Evolutionary conservation across 1,140 invertebrate species (phyloP), one percentile per base, ranked within the genome.

Genomic region (Lepidurus arcticus): DNA sequence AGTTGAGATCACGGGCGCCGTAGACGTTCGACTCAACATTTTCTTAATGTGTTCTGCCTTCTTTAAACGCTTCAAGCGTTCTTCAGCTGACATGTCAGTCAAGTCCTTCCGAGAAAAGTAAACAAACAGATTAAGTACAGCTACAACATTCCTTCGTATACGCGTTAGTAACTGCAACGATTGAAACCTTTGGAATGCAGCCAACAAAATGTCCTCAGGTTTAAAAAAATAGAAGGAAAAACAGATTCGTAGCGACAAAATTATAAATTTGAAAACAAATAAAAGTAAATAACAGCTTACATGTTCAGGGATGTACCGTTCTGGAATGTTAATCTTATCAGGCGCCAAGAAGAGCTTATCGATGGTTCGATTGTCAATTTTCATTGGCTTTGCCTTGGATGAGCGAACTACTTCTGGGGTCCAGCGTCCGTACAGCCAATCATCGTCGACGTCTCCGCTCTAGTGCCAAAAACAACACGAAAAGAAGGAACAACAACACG

Each of bases 21-120:
- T 77, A 42, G 83, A 88, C 9, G 88, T 88, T 83, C 93, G 91
- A 1, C 93, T 90, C 7, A 97, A 87, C 92, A 97, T 94, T 85
- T 94, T 94, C 82, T 94, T 91, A 77, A 97, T 96, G 24, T 92
- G 92, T 82, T 96, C 94, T 1, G 94, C 93, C 86, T 96, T 96
- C 82, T 93, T 91, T 81, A 90, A 87, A 11, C 94, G 87, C 80
- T 92, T 91, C 79, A 92, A 88, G 83, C 92, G 91, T 82, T 96
- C 94, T 82, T 94, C 93, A 1, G 91, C 90, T 11, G 91, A 91
- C 24, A 94, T 83, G 84, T 93, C 91, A 78, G 83, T 84, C 5
- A 82, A 80, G 76, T 84, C 81, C 81, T 84, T 80, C 78, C 79
- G 75, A 73, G 16, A 77, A 26, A 78, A 45, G 34, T 42, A 43